phyloP scores from a whole-genome alignment of 1,140 invertebrate species.

The Gonatopus flavifemur region DNA sequence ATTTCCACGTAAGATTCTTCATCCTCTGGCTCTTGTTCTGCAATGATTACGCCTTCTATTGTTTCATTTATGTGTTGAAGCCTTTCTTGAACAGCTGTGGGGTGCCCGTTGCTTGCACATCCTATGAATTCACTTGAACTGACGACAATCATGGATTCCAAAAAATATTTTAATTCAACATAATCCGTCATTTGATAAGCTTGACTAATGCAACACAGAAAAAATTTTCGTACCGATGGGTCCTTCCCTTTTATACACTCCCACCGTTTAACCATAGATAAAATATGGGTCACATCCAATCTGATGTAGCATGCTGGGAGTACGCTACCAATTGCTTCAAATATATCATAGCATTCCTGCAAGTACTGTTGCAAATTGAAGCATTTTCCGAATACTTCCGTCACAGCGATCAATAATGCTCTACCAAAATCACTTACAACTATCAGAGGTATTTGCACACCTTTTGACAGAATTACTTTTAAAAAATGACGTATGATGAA shows the following conservation, averaged over 20 bases:
- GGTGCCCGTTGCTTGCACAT: background rate
- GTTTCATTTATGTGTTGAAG: constrained; percentile 8
- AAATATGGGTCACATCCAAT: constrained; percentile 8
- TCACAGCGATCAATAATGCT: too few species aligned
- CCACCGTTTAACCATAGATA: constrained; percentile 2
- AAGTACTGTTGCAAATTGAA: background rate
- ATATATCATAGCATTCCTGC: constrained; percentile 1
- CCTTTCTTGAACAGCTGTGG: constrained; percentile 6
- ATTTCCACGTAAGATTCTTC: background rate
- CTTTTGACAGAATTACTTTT: constrained; percentile 10
- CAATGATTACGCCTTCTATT: constrained; percentile 11
- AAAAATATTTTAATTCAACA: too few species aligned
- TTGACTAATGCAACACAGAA: constrained; percentile 2
- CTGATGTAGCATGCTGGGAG: too few species aligned
- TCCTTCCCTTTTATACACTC: too few species aligned
- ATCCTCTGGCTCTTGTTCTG: background rate
- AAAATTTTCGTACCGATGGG: constrained; percentile 11
- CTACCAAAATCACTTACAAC: constrained; percentile 12
- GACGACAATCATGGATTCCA: too few species aligned
- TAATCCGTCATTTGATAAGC: too few species aligned
- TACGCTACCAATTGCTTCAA: too few species aligned
- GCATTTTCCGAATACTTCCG: background rate
- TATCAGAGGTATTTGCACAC: constrained; percentile 5
- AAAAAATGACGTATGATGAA: constrained; percentile 14
- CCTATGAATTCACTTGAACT: constrained; percentile 7